Base-by-base conservation (phyloP, 2,113 vertebrate species). In the Empidonax alnorum region DNA sequence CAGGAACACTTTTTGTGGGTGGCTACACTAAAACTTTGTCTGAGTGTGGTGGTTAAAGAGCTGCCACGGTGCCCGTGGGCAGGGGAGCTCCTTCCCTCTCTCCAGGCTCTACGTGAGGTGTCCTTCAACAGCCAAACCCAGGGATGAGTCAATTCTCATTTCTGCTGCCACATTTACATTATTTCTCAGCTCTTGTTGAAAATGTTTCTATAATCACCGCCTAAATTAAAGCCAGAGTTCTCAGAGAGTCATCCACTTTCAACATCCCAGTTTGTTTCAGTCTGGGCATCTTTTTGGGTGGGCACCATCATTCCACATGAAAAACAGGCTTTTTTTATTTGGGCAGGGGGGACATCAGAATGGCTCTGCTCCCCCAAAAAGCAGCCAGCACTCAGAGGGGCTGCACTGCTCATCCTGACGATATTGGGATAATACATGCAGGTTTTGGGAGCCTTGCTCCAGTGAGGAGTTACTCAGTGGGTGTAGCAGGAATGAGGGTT, bases 401-500 rank as follows among this genome's bases (percentile, higher is more conserved):
- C 21, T 14, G 69, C 75, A 22, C 61, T 11, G 44, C 37, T 73
- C 9, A 15, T 14, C 50, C 13, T 16, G 12, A 1, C 49, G 47
- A 30, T 8, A 10, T 3, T 9, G 16, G 82, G 69, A 23, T 1
- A 11, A 23, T 1, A 11, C 74, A 63, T 61, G 89, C 42, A 59
- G 86, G 87, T 39, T 68, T 78, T 66, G 96, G 27, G 89, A 97
- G 97, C 92, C 74, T 90, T 83, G 88, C 93, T 96, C 95, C 89
- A 16, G 88, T 17, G 37, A 95, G 88, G 96, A 96, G 93, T 95
- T 79, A 96, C 56, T 93, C 82, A 46, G 94, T 28, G 63, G 78
- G 91, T 63, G 81, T 7, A 94, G 87, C 73, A n/a, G 96, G 76
- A 93, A 92, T 96, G 91, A 94, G 85, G 94, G 94, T 96, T 97